A percentile compares a stretch with the other conserved stretches of the same genome.
Evolutionary conservation across 2,113 vertebrate species (phyloP).

Genomic region (Polypterus bichir): DNA sequence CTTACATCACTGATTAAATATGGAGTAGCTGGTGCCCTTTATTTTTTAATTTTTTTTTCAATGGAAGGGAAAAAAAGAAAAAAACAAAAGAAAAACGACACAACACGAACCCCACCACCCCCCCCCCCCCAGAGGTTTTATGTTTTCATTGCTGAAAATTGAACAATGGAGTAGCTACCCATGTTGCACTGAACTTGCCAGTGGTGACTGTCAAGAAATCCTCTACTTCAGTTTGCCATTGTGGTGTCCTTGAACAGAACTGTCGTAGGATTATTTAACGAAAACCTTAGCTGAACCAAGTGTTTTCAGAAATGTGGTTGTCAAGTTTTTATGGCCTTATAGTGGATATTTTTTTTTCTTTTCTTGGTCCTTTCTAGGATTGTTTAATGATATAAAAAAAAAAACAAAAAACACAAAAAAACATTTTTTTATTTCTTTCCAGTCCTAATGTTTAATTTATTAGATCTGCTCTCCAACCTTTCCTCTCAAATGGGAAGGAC

Average conservation of each 20-base stretch:
- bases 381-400: too few species aligned
- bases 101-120: slow-evolving; percentile 41
- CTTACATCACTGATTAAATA: slow-evolving; percentile 97
- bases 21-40: slow-evolving; percentile 76
- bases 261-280: slow-evolving; percentile 97
- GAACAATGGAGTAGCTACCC: slow-evolving; percentile 83
- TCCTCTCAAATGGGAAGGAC: slow-evolving; percentile 72
- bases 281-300: slow-evolving; percentile 75
- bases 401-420: too few species aligned
- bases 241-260: slow-evolving; percentile 83
- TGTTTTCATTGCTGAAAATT: slow-evolving; percentile 93
- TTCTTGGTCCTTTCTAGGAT: too few species aligned
- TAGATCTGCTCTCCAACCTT: slow-evolving; percentile 83
- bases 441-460: slow-evolving; percentile 97
- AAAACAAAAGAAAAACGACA: slow-evolving; percentile 62
- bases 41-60: slow-evolving; percentile 61
- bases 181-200: slow-evolving; percentile 94
- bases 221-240: slow-evolving; percentile 80
- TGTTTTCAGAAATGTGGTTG: slow-evolving; percentile 88
- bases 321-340: slow-evolving; percentile 89
- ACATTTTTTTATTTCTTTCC: slow-evolving; percentile 57
- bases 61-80: slow-evolving; percentile 58
- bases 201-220: slow-evolving; percentile 86
- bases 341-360: slow-evolving; percentile 42
- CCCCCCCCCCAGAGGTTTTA: slow-evolving; percentile 48